Conservation (phyloP, 2,888 invertebrate species). For the Venusia cambrica region DNA sequence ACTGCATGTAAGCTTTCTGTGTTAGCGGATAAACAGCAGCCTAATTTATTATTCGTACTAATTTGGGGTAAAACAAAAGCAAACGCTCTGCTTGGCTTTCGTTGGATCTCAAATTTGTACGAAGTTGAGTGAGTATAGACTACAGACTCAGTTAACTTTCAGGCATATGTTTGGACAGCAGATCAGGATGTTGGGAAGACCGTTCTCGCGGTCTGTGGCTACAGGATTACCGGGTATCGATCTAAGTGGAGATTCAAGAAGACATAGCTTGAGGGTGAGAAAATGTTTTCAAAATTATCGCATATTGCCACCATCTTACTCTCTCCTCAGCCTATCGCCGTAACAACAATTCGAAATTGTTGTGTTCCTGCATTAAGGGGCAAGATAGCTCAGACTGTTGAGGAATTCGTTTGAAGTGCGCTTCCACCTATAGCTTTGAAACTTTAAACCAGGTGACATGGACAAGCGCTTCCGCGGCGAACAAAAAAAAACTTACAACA, state of each 20-base stretch:
- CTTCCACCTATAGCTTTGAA: too few species aligned
- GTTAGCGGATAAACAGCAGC: constrained; percentile 53
- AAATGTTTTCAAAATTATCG: too few species aligned
- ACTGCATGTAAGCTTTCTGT: constrained; percentile 77
- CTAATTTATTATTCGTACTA: constrained; percentile 44
- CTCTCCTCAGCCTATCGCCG: too few species aligned
- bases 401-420: too few species aligned
- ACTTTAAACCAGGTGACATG: too few species aligned
- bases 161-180: constrained; percentile 84
- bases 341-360: too few species aligned
- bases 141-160: constrained; percentile 59
- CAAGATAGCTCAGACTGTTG: too few species aligned
- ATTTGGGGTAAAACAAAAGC: constrained; percentile 47
- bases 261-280: constrained; percentile 82
- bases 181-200: constrained; percentile 84
- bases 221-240: constrained; percentile 79
- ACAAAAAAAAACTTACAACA: too few species aligned
- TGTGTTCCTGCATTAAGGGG: too few species aligned
- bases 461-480: too few species aligned
- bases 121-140: constrained; percentile 51
- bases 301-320: too few species aligned
- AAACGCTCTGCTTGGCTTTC: constrained; percentile 66
- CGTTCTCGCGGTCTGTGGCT: constrained; percentile 83
- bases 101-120: constrained; percentile 50
- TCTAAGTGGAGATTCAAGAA: constrained; percentile 73